phyloP scores from a whole-genome alignment of 2,113 vertebrate genomes.

The Hoplias malabaricus region DNA sequence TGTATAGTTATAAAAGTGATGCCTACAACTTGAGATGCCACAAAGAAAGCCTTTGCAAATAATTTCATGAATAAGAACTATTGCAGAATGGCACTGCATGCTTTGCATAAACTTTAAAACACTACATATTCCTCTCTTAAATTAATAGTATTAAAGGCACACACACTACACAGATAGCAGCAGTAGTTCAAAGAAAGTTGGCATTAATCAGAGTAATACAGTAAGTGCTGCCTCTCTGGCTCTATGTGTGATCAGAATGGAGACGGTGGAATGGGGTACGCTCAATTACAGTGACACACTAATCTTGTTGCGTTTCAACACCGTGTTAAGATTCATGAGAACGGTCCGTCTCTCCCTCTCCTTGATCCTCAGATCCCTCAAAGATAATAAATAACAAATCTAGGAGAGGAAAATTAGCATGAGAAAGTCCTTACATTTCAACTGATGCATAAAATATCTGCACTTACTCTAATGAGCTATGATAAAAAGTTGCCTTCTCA shows the following conservation, averaged over 20 bases:
- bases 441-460: constrained; percentile 67
- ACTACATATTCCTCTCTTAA: not conserved
- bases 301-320: constrained; percentile 45
- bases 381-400: constrained; percentile 68
- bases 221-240: constrained; percentile 2
- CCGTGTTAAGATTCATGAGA: constrained; percentile 40
- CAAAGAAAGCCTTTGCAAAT: too few species aligned
- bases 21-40: too few species aligned
- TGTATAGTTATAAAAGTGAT: too few species aligned
- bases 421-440: constrained; percentile 64
- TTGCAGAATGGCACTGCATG: too few species aligned
- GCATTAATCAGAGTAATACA: constrained; percentile 20
- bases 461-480: constrained; percentile 70
- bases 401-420: constrained; percentile 64
- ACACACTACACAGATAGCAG: not conserved
- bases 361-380: constrained; percentile 54
- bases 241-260: not conserved
- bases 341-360: constrained; percentile 38
- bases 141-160: not conserved
- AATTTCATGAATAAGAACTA: too few species aligned
- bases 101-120: too few species aligned
- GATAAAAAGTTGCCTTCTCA: constrained; percentile 58
- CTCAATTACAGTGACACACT: not conserved
- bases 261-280: not conserved
- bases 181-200: not conserved